Evolutionary conservation across 2,797 vertebrate genomes (phyloP).

Genomic region (Gymnoscopelus braueri): DNA sequence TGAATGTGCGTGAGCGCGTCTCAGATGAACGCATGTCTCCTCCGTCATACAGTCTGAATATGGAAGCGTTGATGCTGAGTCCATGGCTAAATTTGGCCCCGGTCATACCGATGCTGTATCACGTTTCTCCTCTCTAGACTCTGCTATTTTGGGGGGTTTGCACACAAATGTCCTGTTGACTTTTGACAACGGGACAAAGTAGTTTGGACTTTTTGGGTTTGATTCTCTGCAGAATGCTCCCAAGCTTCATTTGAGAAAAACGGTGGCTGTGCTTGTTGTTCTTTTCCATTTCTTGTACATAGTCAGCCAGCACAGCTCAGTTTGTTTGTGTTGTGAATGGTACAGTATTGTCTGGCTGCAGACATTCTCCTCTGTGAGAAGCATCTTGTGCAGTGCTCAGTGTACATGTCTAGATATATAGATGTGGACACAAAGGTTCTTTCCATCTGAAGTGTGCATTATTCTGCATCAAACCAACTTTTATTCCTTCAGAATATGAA

Average conservation of each 20-base stretch:
- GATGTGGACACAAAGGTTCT: too few species aligned
- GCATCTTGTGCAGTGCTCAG: too few species aligned
- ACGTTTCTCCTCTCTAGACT: constrained; percentile 60
- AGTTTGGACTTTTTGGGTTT: background rate
- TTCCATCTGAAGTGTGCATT: too few species aligned
- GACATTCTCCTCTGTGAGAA: too few species aligned
- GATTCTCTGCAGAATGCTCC: background rate
- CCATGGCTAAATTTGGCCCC: constrained; percentile 59
- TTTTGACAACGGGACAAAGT: constrained; percentile 13
- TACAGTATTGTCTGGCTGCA: too few species aligned
- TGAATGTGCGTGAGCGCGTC: constrained; percentile 13
- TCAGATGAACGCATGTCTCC: constrained; percentile 36
- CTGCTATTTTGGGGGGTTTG: constrained; percentile 68
- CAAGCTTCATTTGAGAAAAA: background rate
- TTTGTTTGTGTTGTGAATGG: too few species aligned
- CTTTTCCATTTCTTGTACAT: too few species aligned
- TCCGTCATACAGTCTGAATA: constrained; percentile 50
- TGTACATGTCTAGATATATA: too few species aligned
- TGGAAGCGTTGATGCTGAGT: constrained; percentile 42
- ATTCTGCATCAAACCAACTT: too few species aligned
- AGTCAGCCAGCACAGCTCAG: too few species aligned
- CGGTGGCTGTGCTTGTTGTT: too few species aligned
- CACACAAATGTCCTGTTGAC: constrained; percentile 50
- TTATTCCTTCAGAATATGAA: too few species aligned
- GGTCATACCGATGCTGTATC: constrained; percentile 52